These are phyloP conservation scores for Nephila pilipes DNA, from an alignment of 1,140 invertebrate species.

Conservation along the genomic window DNA sequence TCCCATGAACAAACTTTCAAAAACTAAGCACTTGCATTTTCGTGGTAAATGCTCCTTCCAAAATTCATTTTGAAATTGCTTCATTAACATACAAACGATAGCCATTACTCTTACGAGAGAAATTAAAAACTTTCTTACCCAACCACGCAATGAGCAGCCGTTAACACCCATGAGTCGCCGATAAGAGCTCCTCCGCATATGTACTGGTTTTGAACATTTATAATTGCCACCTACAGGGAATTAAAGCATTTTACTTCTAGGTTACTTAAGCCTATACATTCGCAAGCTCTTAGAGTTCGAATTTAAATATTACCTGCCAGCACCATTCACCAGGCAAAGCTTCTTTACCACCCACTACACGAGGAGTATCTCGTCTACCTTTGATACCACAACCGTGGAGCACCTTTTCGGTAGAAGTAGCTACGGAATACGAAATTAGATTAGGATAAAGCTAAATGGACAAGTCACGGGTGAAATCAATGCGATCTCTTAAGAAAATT, in stretches of 20 bases:
- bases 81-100: too few species aligned
- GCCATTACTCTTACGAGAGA: too few species aligned
- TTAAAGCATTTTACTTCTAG: background rate
- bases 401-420: background rate
- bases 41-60: too few species aligned
- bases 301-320: conserved; percentile 87
- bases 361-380: conserved; percentile 66
- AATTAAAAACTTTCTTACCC: conserved; percentile 86
- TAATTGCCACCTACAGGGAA: conserved; percentile 86
- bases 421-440: background rate
- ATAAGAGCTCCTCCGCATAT: conserved; percentile 96
- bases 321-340: conserved; percentile 95
- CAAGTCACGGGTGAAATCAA: background rate
- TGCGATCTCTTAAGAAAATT: background rate
- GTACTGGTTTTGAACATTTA: conserved; percentile 95
- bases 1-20: too few species aligned
- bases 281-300: background rate
- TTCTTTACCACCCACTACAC: conserved; percentile 92
- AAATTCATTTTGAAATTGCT: too few species aligned
- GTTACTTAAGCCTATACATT: background rate
- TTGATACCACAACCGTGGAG: conserved; percentile 78
- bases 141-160: conserved; percentile 97
- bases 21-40: too few species aligned
- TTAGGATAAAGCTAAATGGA: background rate
- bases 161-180: conserved; percentile 95